Conservation (phyloP, 2,113 vertebrate species). For the Rallus limicola region DNA sequence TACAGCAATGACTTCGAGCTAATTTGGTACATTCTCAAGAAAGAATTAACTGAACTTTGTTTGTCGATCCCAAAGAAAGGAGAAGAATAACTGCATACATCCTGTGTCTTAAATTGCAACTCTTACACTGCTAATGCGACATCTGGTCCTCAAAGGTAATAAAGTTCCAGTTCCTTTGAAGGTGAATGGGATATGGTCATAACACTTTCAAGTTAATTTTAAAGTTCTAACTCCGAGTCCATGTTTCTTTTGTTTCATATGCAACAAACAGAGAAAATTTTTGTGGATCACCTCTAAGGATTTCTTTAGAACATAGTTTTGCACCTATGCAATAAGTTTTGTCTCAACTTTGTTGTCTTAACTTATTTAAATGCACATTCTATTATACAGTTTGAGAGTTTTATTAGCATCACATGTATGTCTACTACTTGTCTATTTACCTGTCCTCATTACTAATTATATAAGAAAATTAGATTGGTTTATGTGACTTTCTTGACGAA, state of each 20-base stretch:
- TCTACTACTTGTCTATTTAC: neutral
- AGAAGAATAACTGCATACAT: neutral
- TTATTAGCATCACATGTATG: neutral
- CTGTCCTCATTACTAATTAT: neutral
- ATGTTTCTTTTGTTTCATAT: neutral
- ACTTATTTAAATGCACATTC: neutral
- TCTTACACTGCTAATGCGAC: neutral
- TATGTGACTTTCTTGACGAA: slow-evolving; percentile 11
- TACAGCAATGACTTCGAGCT: neutral
- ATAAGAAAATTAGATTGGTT: neutral
- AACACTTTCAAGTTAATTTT: neutral
- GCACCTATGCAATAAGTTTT: rapidly evolving
- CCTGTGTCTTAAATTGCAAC: neutral
- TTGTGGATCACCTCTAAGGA: neutral
- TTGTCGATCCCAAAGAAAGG: neutral
- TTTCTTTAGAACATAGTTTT: neutral
- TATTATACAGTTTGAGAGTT: neutral
- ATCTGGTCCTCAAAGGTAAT: neutral
- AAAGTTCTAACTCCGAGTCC: neutral
- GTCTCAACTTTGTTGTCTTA: neutral
- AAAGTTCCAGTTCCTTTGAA: neutral
- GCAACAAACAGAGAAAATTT: neutral
- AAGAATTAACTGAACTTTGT: neutral
- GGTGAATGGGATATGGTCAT: neutral
- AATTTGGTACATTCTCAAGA: neutral